Percentiles rank a stretch among this genome's conserved stretches.
phyloP scores from a whole-genome alignment of 2,888 invertebrate species.

The Acronicta psi region DNA sequence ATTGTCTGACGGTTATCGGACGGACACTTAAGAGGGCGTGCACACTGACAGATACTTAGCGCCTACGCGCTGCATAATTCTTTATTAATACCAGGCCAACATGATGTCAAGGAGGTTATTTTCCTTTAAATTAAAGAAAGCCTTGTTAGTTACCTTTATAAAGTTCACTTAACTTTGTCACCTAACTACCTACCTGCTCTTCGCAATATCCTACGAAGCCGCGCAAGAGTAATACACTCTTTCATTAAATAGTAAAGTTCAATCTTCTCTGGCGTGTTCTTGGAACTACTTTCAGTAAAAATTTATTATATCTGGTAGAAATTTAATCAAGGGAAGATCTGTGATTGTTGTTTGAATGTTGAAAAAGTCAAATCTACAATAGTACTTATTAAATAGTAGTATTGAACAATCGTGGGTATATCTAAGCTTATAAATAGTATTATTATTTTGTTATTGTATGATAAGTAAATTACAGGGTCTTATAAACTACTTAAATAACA shows the following conservation, averaged over 20 bases:
- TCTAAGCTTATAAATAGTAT: no score
- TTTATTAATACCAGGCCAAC: conserved; percentile 11
- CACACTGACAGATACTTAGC: no score
- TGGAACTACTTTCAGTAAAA: conserved; percentile 40
- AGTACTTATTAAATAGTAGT: no score
- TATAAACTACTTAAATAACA: no score
- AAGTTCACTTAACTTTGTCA: conserved; percentile 24
- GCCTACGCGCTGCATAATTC: neutral
- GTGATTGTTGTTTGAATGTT: conserved; percentile 11
- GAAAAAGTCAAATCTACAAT: conserved; percentile 27
- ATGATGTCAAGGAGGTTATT: conserved; percentile 5
- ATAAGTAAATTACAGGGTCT: no score
- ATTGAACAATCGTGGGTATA: no score
- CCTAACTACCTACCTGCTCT: conserved; percentile 20
- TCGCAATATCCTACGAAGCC: conserved; percentile 25
- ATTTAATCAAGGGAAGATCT: conserved; percentile 53
- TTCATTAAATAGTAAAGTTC: conserved; percentile 6
- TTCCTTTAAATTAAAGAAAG: no score
- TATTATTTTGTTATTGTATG: no score
- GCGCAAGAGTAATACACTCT: conserved; percentile 12
- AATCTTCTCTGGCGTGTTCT: conserved; percentile 15
- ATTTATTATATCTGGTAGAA: conserved; percentile 43
- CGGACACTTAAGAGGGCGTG: no score
- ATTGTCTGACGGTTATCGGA: no score
- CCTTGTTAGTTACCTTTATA: conserved; percentile 15